Base-by-base conservation (phyloP, 92 coral and sea anemone genomes). In the Desmophyllum pertusum region DNA sequence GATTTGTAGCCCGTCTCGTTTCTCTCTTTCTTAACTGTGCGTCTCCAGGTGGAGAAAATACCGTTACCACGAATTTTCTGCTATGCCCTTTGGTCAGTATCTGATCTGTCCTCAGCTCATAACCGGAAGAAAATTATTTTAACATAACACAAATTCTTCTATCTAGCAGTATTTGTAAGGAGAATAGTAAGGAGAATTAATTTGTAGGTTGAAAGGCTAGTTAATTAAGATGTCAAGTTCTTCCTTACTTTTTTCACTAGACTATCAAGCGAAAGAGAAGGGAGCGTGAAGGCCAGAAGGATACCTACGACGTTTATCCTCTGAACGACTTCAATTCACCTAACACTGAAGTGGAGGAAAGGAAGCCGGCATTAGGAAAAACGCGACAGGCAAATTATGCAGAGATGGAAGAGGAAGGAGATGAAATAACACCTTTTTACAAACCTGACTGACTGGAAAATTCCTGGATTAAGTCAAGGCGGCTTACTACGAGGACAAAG, bases 341-440 rank as follows among this genome's bases (percentile, higher is more conserved):
- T 6, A 57, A 71, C 19, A 46, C 51, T 19, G 86, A 53, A 37
- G 71, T 8, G 17, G 71, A 55, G 50, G 84, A 68, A 68, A 36
- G 39, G 48, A 51, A 67, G 39, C 79, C 69, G 11, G 33, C 79
- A 29, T 82, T 45, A 39, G 21, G 9, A 41, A 73, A 55, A 41
- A 40, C 4, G 30, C 45, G 17, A 74, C 40, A 23, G 3, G 27
- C 17, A 17, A 19, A 31, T 3, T 65, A 70, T 4, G 79, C 43
- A 40, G 86, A 71, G 33, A 43, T 10, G 8, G 86, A 71, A n/a
- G 79, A 82, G 19, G 45, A 30, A 9, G 57, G 25, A 1, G 69
- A 72, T 41, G 86, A 73, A 72, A 10, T 59, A 40, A 59, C 86
- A 19, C 79, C 71, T 18, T 71, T 82, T 23, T 55, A 73, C 71